A percentile compares a stretch with the other conserved stretches of the same genome.
Evolutionary conservation across 2,888 invertebrate species (phyloP).

Genomic region (Ichneumon xanthorius): DNA sequence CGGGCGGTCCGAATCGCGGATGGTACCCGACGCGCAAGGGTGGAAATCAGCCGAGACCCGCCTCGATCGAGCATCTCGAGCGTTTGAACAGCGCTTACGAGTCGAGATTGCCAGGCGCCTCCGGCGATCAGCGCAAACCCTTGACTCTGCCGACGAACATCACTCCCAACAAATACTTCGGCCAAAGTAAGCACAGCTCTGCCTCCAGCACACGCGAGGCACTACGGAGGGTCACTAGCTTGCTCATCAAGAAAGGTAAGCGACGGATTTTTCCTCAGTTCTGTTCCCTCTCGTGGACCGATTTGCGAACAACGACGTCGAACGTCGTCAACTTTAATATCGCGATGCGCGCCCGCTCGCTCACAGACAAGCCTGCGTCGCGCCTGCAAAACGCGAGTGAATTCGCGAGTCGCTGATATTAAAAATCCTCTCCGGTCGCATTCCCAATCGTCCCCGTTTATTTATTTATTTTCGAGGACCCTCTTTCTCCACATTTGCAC

Average conservation of each 20-base stretch:
- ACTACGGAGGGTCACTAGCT: constrained; percentile 94
- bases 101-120: constrained; percentile 84
- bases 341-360: not conserved
- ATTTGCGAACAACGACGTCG: constrained; percentile 23
- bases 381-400: constrained; percentile 1
- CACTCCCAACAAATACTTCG: constrained; percentile 93
- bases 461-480: not conserved
- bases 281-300: constrained; percentile 25
- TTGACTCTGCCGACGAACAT: constrained; percentile 95
- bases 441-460: not conserved
- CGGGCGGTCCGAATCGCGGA: constrained; percentile 93
- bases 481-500: constrained; percentile 35
- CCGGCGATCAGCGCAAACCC: constrained; percentile 90
- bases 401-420: constrained; percentile 5
- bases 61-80: constrained; percentile 94
- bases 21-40: constrained; percentile 91
- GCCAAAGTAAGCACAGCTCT: constrained; percentile 89
- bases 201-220: constrained; percentile 90
- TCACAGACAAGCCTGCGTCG: not conserved
- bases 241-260: constrained; percentile 94
- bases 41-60: constrained; percentile 89
- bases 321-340: constrained; percentile 1
- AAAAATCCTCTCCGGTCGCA: not conserved
- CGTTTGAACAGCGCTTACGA: constrained; percentile 86
- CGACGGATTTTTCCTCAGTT: constrained; percentile 77